Base-by-base conservation (phyloP, 2,888 invertebrate genomes). In the Beris chalybata region DNA sequence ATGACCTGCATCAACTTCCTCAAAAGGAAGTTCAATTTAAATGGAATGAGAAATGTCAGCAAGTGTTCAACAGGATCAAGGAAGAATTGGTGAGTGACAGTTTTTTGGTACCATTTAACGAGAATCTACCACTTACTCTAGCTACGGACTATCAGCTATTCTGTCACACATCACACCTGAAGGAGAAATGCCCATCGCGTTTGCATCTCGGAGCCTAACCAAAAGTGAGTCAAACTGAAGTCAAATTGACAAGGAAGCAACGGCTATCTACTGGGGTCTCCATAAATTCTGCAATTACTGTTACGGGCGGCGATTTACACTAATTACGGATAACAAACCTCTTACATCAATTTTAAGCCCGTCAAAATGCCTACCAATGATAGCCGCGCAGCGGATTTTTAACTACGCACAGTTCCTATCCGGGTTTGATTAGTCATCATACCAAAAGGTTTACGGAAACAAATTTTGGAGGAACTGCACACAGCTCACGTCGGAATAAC, bases 321-420 rank as follows among this genome's bases (percentile, higher is more conserved):
- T n/a, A n/a, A n/a, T n/a, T n/a, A n/a, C n/a, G n/a, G n/a, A n/a
- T n/a, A n/a, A n/a, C n/a, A n/a, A n/a, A 32, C 72, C 11, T 79
- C 77, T 3, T 76, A 78, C 68, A 73, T 77, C 65, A 71, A 75
- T 58, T 77, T 79, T 1, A 53, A 71, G 29, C n/a, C 66, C 5
- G 67, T 70, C 68, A 75, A 75, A 50, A 74, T 75, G 67, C 71
- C 72, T 68, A 45, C 61, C 0, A 63, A 63, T n/a, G 66, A 66
- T 13, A 53, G 57, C 0, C n/a, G n/a, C n/a, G n/a, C n/a, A n/a
- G n/a, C n/a, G n/a, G n/a, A n/a, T n/a, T n/a, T n/a, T n/a, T n/a
- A 56, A 67, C 5, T 72, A 68, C 58, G 69, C 67, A 3, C 44
- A 70, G 7, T 70, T 71, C 6, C 50, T 73, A 12, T 22, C 55